Evolutionary conservation across 2,797 vertebrate genomes (phyloP).

Genomic region (Nasua narica): DNA sequence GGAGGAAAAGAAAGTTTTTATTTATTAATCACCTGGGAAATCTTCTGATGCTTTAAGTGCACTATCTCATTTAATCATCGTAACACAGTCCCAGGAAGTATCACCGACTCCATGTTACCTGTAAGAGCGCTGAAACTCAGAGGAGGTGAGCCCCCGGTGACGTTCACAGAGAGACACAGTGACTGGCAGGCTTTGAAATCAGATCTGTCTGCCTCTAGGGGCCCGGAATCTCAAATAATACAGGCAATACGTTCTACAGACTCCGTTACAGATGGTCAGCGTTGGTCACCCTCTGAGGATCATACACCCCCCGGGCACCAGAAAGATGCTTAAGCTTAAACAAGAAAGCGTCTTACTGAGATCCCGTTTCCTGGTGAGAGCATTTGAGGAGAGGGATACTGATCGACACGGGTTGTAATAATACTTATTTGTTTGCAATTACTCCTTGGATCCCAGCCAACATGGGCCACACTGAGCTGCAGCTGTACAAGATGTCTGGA

Average conservation of each 20-base stretch:
- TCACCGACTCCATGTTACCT: neutral
- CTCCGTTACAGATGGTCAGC: neutral
- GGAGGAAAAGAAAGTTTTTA: neutral
- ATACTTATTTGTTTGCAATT: conserved; percentile 71
- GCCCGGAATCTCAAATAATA: neutral
- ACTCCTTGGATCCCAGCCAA: conserved; percentile 66
- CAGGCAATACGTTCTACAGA: neutral
- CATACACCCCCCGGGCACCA: neutral
- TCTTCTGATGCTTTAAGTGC: neutral
- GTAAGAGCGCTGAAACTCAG: neutral
- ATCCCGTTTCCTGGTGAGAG: conserved; percentile 33
- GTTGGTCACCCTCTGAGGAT: neutral
- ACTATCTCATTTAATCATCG: neutral
- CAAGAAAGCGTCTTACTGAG: neutral
- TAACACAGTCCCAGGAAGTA: neutral
- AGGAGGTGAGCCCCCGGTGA: neutral
- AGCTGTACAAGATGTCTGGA: conserved; percentile 56
- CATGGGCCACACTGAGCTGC: conserved; percentile 21
- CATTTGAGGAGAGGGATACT: conserved; percentile 50
- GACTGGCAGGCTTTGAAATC: neutral
- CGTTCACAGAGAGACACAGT: neutral
- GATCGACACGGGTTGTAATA: conserved; percentile 58
- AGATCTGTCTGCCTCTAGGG: neutral
- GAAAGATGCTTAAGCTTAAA: neutral
- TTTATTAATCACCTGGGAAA: conserved; percentile 11